Conservation (phyloP, 2,113 vertebrate genomes). For the Gymnarchus niloticus region DNA sequence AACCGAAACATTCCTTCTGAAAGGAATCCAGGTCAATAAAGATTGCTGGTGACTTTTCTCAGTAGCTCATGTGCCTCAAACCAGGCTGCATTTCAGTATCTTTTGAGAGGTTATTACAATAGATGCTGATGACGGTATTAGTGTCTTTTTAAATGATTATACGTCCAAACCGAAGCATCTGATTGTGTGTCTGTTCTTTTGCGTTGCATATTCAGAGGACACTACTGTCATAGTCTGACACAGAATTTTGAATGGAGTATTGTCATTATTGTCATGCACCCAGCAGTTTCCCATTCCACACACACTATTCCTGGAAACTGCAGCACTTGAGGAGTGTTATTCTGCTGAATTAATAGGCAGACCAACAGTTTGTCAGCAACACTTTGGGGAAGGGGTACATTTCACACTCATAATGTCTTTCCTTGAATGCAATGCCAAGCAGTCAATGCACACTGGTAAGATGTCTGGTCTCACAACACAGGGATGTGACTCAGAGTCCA, state of each 20-base stretch:
- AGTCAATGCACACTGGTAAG: background rate
- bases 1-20: background rate
- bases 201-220: background rate
- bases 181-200: background rate
- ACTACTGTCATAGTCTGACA: background rate
- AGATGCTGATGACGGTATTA: background rate
- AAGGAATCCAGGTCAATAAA: background rate
- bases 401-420: too few relatives aligned
- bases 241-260: background rate
- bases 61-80: background rate
- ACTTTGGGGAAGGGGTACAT: background rate
- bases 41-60: background rate
- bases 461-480: background rate
- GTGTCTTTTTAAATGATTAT: too few relatives aligned
- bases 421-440: background rate
- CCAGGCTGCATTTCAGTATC: background rate
- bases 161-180: too few relatives aligned
- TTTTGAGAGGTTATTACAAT: background rate
- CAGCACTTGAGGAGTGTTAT: background rate
- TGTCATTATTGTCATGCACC: background rate
- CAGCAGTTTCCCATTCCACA: background rate
- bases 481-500: background rate
- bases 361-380: background rate
- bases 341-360: background rate
- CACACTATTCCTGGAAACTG: background rate